These are phyloP conservation scores for Tympanoctomys barrerae DNA, from an alignment of 2,797 vertebrate genomes.

Conservation along the genomic window DNA sequence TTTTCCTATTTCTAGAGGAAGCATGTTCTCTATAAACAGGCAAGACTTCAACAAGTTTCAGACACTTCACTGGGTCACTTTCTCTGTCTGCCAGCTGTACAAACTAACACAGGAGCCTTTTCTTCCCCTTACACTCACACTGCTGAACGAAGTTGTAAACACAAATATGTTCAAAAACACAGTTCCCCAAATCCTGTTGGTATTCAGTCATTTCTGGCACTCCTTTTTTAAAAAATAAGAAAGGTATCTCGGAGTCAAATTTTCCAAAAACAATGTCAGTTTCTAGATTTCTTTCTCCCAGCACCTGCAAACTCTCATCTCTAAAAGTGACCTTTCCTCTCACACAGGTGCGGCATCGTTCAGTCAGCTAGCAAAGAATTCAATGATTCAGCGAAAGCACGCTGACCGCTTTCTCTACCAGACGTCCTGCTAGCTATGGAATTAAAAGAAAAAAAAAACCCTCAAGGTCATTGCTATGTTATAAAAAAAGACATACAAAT, in stretches of 20 bases:
- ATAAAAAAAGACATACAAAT: conserved; percentile 8
- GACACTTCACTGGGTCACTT: not conserved
- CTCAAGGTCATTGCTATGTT: not conserved
- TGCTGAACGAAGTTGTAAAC: not conserved
- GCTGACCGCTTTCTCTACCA: not conserved
- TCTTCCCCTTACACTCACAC: not conserved
- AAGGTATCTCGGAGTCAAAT: not conserved
- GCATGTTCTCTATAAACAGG: conserved; percentile 2
- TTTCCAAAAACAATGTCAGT: conserved; percentile 12
- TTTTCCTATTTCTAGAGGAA: conserved; percentile 27
- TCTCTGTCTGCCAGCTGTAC: not conserved
- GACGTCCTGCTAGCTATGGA: not conserved
- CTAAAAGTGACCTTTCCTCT: conserved; percentile 48
- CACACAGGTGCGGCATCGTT: not conserved
- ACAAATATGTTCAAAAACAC: not conserved
- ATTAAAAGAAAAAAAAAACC: not conserved
- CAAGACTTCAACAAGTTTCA: conserved; percentile 4
- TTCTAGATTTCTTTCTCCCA: conserved; percentile 19
- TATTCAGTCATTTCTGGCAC: not conserved
- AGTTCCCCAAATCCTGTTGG: not conserved
- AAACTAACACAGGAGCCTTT: not conserved
- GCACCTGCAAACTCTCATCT: conserved; percentile 21
- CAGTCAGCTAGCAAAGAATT: conserved; percentile 50
- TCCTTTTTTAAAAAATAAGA: not conserved
- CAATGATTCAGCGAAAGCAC: conserved; percentile 49